Percentiles rank a stretch among this genome's conserved stretches.
These are phyloP conservation scores for Gari tellinella DNA, from an alignment of 2,888 invertebrate genomes.

Conservation along the genomic window DNA sequence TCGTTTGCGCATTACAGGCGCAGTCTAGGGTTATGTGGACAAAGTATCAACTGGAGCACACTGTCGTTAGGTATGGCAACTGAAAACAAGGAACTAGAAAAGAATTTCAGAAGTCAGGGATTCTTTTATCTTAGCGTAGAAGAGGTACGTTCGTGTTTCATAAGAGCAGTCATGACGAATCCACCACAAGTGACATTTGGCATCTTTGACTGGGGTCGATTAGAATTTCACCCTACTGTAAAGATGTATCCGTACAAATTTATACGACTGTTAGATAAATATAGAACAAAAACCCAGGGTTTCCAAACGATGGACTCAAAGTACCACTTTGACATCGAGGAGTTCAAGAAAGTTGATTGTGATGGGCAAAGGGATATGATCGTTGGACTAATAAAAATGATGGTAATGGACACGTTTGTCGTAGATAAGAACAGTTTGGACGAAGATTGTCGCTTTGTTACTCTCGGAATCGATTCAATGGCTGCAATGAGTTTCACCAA, in stretches of 20 bases:
- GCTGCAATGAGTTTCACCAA: conserved; percentile 21
- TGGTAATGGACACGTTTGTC: background rate
- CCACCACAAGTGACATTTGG: conserved; percentile 27
- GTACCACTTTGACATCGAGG: background rate
- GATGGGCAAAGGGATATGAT: background rate
- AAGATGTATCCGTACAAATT: conserved; percentile 25
- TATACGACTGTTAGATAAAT: no score
- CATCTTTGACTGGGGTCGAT: conserved; percentile 28
- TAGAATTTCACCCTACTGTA: conserved; percentile 27
- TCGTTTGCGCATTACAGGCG: conserved; percentile 61
- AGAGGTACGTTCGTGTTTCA: conserved; percentile 31
- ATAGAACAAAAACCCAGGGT: no score
- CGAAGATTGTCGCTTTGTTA: background rate
- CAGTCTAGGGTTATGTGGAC: conserved; percentile 48
- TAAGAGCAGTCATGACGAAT: conserved; percentile 27
- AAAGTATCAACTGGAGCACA: conserved; percentile 72
- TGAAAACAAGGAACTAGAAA: conserved; percentile 17
- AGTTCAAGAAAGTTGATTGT: background rate
- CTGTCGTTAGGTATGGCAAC: conserved; percentile 62
- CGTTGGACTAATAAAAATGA: background rate
- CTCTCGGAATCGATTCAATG: conserved; percentile 16
- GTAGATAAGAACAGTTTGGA: background rate
- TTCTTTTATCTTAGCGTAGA: conserved; percentile 20
- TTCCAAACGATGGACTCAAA: no score
- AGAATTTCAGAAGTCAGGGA: conserved; percentile 33